phyloP scores from a whole-genome alignment of 2,113 vertebrate genomes.

The Melanerpes aurifrons region DNA sequence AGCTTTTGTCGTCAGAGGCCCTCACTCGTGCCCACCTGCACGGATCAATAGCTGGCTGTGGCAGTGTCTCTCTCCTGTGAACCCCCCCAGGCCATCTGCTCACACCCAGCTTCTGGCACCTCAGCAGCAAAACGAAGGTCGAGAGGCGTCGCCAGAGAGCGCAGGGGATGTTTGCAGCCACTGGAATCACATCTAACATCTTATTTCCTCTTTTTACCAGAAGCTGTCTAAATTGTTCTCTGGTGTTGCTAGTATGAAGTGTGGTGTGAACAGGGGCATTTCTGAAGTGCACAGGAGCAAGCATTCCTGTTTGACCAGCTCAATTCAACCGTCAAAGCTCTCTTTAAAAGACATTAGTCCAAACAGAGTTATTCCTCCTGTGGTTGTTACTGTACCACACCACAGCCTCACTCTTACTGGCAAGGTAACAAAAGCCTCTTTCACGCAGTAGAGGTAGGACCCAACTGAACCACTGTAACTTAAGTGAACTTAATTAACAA shows the following conservation, averaged over 20 bases:
- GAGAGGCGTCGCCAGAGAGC: fast-evolving
- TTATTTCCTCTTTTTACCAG: background rate
- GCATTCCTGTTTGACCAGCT: background rate
- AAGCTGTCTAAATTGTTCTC: background rate
- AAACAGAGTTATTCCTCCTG: background rate
- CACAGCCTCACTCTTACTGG: background rate
- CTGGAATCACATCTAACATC: background rate
- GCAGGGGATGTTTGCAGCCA: fast-evolving
- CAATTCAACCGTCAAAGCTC: background rate
- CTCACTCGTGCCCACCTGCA: fast-evolving
- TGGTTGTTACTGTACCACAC: fast-evolving
- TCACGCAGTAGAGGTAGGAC: background rate
- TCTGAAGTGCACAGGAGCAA: background rate
- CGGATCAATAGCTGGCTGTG: fast-evolving
- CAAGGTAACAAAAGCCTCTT: background rate
- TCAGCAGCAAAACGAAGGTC: background rate
- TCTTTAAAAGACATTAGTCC: background rate
- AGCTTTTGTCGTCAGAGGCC: background rate
- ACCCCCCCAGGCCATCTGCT: background rate
- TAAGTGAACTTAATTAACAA: background rate
- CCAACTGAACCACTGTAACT: background rate
- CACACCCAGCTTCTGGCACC: fast-evolving
- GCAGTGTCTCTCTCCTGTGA: background rate
- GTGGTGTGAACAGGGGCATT: background rate
- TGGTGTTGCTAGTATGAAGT: fast-evolving